These are phyloP conservation scores for Zoanthus solanderi DNA, from an alignment of 92 coral and sea anemone genomes.

Conservation along the genomic window DNA sequence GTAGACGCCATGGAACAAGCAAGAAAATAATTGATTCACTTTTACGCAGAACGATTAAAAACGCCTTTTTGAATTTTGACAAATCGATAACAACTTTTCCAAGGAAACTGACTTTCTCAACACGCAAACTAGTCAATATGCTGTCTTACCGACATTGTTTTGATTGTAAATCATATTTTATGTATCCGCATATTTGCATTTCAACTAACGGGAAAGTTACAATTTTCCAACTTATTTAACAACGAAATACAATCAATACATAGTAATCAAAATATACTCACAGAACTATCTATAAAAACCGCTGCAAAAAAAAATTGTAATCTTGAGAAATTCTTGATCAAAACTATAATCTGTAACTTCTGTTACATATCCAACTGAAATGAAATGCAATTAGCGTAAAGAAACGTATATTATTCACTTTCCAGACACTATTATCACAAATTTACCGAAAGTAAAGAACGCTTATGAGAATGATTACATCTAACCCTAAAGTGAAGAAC, in stretches of 20 bases:
- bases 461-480: background rate
- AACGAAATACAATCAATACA: background rate
- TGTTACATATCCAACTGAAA: background rate
- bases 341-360: background rate
- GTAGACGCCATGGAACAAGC: background rate
- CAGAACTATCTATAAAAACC: background rate
- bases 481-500: no score
- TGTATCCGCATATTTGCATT: conserved; percentile 16
- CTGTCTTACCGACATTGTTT: background rate
- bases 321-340: background rate
- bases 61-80: background rate
- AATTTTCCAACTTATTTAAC: background rate
- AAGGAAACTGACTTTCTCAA: background rate
- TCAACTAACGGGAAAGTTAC: background rate
- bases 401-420: background rate
- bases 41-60: background rate
- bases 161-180: conserved; percentile 16
- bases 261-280: background rate
- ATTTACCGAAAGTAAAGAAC: background rate
- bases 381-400: background rate
- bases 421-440: conserved; percentile 1
- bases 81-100: background rate
- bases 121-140: background rate
- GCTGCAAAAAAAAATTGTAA: background rate
- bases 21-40: background rate